A percentile compares a stretch with the other conserved stretches of the same genome.
phyloP scores from a whole-genome alignment of 53 echinoderm and acorn worm species.

The Crossaster papposus region DNA sequence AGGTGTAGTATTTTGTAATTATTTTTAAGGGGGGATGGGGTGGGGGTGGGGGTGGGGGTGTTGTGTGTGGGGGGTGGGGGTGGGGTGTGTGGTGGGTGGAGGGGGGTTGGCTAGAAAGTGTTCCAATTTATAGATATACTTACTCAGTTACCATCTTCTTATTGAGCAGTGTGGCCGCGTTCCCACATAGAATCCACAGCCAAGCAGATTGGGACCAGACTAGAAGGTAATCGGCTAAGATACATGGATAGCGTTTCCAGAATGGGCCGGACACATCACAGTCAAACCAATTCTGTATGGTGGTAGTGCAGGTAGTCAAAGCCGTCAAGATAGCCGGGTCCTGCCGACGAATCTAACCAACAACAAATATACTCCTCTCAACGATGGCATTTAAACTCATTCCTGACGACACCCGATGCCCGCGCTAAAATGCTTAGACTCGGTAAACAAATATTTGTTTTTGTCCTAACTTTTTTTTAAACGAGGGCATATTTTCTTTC shows the following conservation, averaged over 20 bases:
- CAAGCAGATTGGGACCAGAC: constrained; percentile 74
- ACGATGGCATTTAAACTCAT: neutral
- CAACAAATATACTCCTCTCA: neutral
- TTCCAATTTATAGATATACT: constrained; percentile 2
- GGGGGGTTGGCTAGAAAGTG: no score
- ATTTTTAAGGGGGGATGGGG: no score
- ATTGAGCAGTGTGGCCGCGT: constrained; percentile 74
- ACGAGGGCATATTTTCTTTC: no score
- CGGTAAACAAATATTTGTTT: no score
- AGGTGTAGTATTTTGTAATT: no score
- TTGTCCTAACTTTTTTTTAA: no score
- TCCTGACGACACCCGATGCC: neutral
- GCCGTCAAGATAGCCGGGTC: constrained; percentile 83
- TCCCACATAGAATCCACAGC: constrained; percentile 88
- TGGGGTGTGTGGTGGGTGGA: no score
- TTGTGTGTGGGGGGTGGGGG: no score
- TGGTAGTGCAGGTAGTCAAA: constrained; percentile 64
- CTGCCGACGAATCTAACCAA: constrained; percentile 53
- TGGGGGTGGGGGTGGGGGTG: no score
- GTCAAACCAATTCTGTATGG: neutral
- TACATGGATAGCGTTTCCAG: neutral
- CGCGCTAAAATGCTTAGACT: no score
- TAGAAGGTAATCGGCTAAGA: constrained; percentile 62
- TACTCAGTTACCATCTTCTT: constrained; percentile 75
- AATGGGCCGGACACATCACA: neutral